phyloP scores from a whole-genome alignment of 2,888 invertebrate genomes.

The Mactromeris polynyma region DNA sequence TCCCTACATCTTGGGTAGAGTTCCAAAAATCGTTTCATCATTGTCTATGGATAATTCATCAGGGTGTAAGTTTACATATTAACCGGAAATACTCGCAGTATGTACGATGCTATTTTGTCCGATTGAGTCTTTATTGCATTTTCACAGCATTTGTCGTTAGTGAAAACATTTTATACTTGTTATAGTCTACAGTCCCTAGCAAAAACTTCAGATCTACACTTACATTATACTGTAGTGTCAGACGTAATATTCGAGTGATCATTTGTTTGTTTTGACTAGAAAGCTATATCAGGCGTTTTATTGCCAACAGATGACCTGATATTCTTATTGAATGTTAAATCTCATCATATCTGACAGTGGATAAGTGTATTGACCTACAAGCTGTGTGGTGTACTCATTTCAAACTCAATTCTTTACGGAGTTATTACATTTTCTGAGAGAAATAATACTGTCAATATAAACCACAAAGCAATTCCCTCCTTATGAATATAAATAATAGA shows the following conservation, averaged over 20 bases:
- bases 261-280: no score
- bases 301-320: no score
- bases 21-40: background rate
- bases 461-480: background rate
- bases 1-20: background rate
- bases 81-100: background rate
- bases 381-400: background rate
- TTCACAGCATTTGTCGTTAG: no score
- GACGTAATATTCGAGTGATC: no score
- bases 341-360: no score
- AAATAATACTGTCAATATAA: background rate
- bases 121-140: no score
- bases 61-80: slow-evolving; percentile 10
- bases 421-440: background rate
- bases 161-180: no score
- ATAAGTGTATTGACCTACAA: background rate
- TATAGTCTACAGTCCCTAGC: no score
- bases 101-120: background rate
- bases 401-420: background rate
- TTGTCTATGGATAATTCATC: slow-evolving; percentile 19
- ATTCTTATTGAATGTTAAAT: no score
- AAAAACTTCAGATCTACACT: no score
- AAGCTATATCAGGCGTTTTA: no score
- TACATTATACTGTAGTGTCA: no score
- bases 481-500: background rate